Evolutionary conservation across 2,888 invertebrate species (phyloP), one percentile per base, ranked within the genome.

Genomic region (Gisinianus flammeolus): DNA sequence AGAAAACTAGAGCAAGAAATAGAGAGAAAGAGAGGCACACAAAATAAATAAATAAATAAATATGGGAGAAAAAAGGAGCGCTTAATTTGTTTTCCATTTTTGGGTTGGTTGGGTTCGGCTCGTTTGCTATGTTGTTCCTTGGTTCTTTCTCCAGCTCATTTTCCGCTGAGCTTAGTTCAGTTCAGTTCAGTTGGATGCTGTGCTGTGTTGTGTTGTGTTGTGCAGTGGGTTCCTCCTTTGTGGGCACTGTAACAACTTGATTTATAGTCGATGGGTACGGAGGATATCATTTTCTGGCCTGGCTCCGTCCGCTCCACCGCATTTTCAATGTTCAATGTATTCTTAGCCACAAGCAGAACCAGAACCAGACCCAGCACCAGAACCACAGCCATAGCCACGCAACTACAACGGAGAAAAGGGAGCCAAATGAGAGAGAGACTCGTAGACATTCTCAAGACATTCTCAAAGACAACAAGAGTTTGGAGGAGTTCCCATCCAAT

Each of bases 241-340:
- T 66, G 67, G 70, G 52, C 71, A 66, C 35, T 77, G 69, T 68
- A 78, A 78, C 68, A 68, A 73, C 30, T 68, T 73, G 73, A 78
- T 78, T 78, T 78, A 78, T 78, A 78, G 78, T 68, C 73, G 78
- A 78, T 73, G 73, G 78, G 73, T 78, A 66, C 24, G 24, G 62
- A 22, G 28, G 67, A 54, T 67, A 67, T 75, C 74, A 67, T 75
- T 75, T 75, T 66, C 66, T 75, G 44, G 44, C 66, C 72, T 72
- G 56, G 72, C 35, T 62, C 72, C 72, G 54, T 72, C 62, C 72
- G 62, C 71, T 30, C 54, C 72, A 58, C 58, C 30, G 58, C 72
- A 35, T 72, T 56, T 58, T 52, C 56, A 30, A 52, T 68, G 62
- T 31, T 62, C 62, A 24, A 35, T 71, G 56, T 58, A 62, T 58